A percentile compares a stretch with the other conserved stretches of the same genome.
phyloP scores from a whole-genome alignment of 2,113 vertebrate genomes.

The Cichladusa arquata region DNA sequence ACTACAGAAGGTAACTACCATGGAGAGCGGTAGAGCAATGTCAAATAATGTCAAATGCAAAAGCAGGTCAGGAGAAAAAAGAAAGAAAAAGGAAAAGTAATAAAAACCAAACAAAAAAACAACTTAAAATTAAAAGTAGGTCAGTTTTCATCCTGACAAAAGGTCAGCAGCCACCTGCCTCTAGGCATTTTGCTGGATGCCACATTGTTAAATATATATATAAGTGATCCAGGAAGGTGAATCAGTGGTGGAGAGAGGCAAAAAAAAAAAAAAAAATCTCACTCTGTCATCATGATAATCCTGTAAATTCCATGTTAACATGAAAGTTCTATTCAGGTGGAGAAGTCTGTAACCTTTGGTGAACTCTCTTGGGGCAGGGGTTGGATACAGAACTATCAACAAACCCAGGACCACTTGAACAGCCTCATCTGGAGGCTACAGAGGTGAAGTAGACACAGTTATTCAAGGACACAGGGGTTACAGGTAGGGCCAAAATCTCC shows the following conservation, averaged over 20 bases:
- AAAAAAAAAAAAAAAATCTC: background rate
- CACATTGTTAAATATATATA: background rate
- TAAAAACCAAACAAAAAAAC: background rate
- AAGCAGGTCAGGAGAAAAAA: background rate
- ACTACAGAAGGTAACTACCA: background rate
- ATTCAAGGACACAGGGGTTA: rapidly evolving
- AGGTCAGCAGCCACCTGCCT: background rate
- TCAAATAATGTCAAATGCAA: background rate
- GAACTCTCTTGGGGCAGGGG: background rate
- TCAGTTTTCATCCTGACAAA: background rate
- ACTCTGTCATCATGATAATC: background rate
- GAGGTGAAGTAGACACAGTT: rapidly evolving
- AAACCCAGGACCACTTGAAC: background rate
- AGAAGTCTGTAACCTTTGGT: background rate
- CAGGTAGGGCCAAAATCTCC: background rate
- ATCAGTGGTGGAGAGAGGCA: background rate
- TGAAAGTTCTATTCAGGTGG: background rate
- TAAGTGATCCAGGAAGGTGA: background rate
- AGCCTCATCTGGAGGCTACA: background rate
- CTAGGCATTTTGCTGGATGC: background rate
- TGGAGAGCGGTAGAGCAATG: background rate
- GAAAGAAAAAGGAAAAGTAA: no score
- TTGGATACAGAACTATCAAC: background rate
- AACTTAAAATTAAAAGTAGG: background rate
- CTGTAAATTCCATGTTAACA: background rate